A percentile compares a stretch with the other conserved stretches of the same genome.
These are phyloP conservation scores for Philopedon plagiatum DNA, from an alignment of 2,888 invertebrate species.

Conservation along the genomic window DNA sequence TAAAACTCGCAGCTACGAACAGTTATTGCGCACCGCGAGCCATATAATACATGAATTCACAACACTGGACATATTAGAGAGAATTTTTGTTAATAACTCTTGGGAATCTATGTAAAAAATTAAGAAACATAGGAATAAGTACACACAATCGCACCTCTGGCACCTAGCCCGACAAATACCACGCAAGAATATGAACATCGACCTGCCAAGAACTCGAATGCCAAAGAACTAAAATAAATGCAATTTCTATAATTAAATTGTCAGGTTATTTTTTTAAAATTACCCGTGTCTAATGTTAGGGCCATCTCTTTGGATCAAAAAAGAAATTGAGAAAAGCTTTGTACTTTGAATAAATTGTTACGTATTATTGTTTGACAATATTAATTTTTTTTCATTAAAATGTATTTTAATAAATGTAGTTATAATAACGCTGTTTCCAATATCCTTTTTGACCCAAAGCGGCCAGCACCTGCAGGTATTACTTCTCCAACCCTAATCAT, in stretches of 20 bases:
- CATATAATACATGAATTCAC: constrained; percentile 52
- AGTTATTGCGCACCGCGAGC: constrained; percentile 43
- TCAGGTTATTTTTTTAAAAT: constrained; percentile 56
- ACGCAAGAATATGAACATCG: constrained; percentile 56
- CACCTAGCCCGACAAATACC: constrained; percentile 56
- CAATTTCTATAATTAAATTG: constrained; percentile 60
- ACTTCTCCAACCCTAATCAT: constrained; percentile 58
- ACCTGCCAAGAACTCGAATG: constrained; percentile 47
- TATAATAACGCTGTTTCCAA: constrained; percentile 10
- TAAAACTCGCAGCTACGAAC: constrained; percentile 53
- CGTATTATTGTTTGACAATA: neutral
- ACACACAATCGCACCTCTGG: constrained; percentile 64
- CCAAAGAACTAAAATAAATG: constrained; percentile 61
- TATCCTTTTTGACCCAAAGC: constrained; percentile 23
- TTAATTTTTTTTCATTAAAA: too few relatives aligned
- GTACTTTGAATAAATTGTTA: neutral
- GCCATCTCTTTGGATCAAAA: constrained; percentile 39
- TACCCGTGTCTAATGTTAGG: constrained; percentile 57
- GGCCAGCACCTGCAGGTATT: constrained; percentile 50
- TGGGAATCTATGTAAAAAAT: constrained; percentile 16
- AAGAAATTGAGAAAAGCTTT: constrained; percentile 19
- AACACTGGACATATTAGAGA: constrained; percentile 53
- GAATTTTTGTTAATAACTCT: constrained; percentile 40
- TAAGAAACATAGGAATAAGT: constrained; percentile 60
- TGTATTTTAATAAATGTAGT: too few relatives aligned